These are phyloP conservation scores for Ectropis crepuscularia DNA, from an alignment of 2,888 invertebrate genomes.

Conservation along the genomic window DNA sequence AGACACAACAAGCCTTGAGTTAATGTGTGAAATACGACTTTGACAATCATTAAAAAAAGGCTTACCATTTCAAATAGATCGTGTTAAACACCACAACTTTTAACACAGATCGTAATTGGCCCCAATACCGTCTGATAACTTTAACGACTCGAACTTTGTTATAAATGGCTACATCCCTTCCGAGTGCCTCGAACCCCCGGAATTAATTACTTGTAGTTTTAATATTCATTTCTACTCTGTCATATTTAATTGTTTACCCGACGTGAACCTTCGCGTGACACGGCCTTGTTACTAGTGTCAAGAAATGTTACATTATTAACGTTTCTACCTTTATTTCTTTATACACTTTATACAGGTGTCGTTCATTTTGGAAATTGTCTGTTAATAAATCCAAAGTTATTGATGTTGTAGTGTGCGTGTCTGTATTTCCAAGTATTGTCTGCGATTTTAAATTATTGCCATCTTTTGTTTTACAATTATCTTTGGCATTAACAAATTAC, in stretches of 20 bases:
- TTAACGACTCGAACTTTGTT: conserved; percentile 1
- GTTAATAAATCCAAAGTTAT: too few species aligned
- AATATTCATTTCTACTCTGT: conserved; percentile 29
- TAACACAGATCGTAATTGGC: too few species aligned
- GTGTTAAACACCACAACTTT: too few species aligned
- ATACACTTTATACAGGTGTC: conserved; percentile 14
- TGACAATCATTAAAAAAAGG: too few species aligned
- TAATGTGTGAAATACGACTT: too few species aligned
- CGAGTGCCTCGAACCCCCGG: conserved; percentile 6
- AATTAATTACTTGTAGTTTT: conserved; percentile 32
- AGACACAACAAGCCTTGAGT: too few species aligned
- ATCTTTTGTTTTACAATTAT: too few species aligned
- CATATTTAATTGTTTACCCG: conserved; percentile 39
- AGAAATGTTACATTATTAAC: conserved; percentile 48
- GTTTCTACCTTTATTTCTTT: conserved; percentile 25
- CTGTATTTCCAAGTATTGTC: too few species aligned
- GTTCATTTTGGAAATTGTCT: conserved; percentile 8
- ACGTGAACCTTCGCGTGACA: conserved; percentile 44
- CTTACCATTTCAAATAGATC: too few species aligned
- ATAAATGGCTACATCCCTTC: conserved; percentile 12
- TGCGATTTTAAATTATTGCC: too few species aligned
- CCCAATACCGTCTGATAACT: conserved; percentile 3
- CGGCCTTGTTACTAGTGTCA: conserved; percentile 49
- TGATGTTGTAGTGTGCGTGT: too few species aligned
- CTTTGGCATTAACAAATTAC: too few species aligned